Base-by-base conservation (phyloP, 2,113 vertebrate species). In the Phodopus roborovskii region DNA sequence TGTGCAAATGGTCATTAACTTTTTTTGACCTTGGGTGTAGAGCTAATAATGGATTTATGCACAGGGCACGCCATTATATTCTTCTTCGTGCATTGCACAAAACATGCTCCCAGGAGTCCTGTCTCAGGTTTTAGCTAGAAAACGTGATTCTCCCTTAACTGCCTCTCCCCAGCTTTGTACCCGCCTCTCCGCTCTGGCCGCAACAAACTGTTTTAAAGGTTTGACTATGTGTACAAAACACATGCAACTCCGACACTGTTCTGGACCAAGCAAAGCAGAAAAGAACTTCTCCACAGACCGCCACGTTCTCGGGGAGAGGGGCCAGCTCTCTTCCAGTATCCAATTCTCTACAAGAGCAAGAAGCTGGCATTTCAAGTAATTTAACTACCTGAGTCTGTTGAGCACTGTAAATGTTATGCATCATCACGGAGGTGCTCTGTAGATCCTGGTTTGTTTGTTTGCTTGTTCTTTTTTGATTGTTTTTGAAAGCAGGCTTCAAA, bases 1-100 rank as follows among this genome's bases (percentile, higher is more conserved):
- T 88, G 71, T 97, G 94, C 98, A 98, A 98, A 98, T 94, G 96
- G 96, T 98, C 98, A 98, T 98, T 98, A 98, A 98, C 98, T 98
- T 98, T 96, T 97, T 96, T 97, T 98, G 98, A 98, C 98, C 98
- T 97, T 98, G 97, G 90, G 92, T 98, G 36, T 93, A 97, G 94
- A 97, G 92, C 84, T 94, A 97, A 98, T 98, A 98, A 79, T 98
- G 96, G 97, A 98, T 98, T 97, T 97, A 92, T 91, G 96, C 91
- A 96, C 95, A 97, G 93, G 96, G 74, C 87, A 96, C 77, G 88
- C 62, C 97, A 98, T 98, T 98, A 97, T 83, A 91, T 94, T 97
- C 75, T 90, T 98, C 96, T 94, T 85, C 96, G 81, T 98, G 97
- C 94, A 90, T 96, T 0, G 0, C 84, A 98, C 98, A 97, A 98